These are phyloP conservation scores for Ophion costatus DNA, from an alignment of 2,888 invertebrate species.

Conservation along the genomic window DNA sequence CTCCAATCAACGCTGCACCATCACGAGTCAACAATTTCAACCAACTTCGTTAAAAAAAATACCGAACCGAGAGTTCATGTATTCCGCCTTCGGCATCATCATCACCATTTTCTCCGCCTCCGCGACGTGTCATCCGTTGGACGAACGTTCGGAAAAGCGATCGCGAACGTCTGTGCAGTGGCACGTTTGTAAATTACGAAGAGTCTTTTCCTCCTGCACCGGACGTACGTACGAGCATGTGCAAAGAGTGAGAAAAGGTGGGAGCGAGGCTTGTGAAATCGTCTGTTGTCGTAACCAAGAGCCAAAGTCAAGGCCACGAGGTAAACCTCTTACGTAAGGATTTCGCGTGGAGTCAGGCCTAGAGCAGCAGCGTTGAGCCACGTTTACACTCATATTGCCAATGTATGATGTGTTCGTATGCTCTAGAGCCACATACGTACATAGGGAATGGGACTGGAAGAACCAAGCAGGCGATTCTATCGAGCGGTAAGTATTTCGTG, in stretches of 20 bases:
- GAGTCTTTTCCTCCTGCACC: slow-evolving; percentile 39
- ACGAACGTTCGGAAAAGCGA: slow-evolving; percentile 5
- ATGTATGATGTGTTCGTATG: too few species aligned
- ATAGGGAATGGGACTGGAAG: slow-evolving; percentile 21
- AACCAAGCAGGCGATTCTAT: slow-evolving; percentile 52
- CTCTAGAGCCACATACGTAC: slow-evolving; percentile 19
- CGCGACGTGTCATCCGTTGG: slow-evolving; percentile 8
- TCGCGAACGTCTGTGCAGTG: slow-evolving; percentile 12
- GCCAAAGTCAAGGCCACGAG: slow-evolving; percentile 82
- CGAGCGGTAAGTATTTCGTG: slow-evolving; percentile 16
- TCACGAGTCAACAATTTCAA: too few species aligned
- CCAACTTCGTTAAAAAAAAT: too few species aligned
- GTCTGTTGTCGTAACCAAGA: slow-evolving; percentile 80
- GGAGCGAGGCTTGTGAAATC: slow-evolving; percentile 71
- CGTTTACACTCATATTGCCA: slow-evolving; percentile 27
- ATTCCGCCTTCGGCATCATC: slow-evolving; percentile 15
- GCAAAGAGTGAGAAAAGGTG: slow-evolving; percentile 27
- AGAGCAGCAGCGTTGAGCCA: slow-evolving; percentile 41
- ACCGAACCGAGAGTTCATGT: neutral
- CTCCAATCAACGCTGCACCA: neutral
- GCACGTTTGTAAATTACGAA: slow-evolving; percentile 22
- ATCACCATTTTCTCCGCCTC: slow-evolving; percentile 7
- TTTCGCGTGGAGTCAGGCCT: slow-evolving; percentile 54
- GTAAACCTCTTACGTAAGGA: slow-evolving; percentile 77
- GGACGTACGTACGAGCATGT: slow-evolving; percentile 10